Evolutionary conservation across 2,888 invertebrate species (phyloP).

Genomic region (Diaperis boleti): DNA sequence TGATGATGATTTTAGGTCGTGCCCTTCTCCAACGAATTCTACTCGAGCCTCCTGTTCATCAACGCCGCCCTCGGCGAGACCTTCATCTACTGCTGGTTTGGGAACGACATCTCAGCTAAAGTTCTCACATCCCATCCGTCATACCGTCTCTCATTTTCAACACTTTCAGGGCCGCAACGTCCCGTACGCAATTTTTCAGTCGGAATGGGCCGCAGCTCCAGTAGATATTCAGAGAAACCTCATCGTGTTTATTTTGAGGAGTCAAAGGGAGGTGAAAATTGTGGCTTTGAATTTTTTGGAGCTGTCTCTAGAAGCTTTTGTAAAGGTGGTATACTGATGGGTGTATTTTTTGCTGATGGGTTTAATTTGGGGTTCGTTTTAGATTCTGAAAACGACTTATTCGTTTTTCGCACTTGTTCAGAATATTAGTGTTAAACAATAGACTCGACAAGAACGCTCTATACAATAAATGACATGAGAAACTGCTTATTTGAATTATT

Average conservation of each 20-base stretch:
- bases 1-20: neutral
- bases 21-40: slow-evolving; percentile 1
- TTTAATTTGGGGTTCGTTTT: neutral
- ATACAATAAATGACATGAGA: no score
- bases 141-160: neutral
- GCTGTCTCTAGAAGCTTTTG: slow-evolving; percentile 10
- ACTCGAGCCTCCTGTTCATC: neutral
- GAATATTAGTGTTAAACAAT: neutral
- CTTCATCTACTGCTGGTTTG: slow-evolving; percentile 19
- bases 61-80: neutral
- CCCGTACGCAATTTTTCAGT: slow-evolving; percentile 3
- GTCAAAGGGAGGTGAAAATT: neutral
- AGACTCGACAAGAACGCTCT: no score
- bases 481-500: no score
- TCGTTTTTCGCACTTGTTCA: slow-evolving; percentile 4
- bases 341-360: neutral
- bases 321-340: neutral
- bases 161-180: slow-evolving; percentile 8
- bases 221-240: slow-evolving; percentile 20
- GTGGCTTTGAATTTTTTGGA: slow-evolving; percentile 12
- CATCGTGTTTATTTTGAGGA: slow-evolving; percentile 4
- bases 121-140: neutral
- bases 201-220: slow-evolving; percentile 6
- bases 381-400: slow-evolving; percentile 6
- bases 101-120: slow-evolving; percentile 8